Conservation (phyloP, 2,797 vertebrate genomes). For the Babyrousa celebensis region DNA sequence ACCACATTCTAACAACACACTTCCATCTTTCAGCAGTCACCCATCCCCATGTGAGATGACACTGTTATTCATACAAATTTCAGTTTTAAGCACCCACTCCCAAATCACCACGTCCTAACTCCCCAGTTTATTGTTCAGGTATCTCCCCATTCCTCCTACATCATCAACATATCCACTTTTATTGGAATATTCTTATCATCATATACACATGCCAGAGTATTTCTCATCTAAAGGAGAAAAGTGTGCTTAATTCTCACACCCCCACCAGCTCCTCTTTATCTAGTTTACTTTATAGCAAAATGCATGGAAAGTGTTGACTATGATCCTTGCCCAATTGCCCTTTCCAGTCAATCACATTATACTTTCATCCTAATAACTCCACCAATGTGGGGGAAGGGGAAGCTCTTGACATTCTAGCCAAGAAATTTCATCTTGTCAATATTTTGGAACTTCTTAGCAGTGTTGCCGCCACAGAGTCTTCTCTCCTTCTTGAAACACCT, state of each 20-base stretch:
- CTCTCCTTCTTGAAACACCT: neutral
- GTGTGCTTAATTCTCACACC: neutral
- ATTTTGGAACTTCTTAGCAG: neutral
- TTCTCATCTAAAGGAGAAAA: conserved; percentile 1
- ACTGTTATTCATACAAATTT: neutral
- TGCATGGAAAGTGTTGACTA: neutral
- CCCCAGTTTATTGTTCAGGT: neutral
- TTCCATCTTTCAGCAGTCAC: neutral
- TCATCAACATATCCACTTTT: neutral
- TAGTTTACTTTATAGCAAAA: neutral
- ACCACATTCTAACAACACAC: neutral
- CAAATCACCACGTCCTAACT: neutral
- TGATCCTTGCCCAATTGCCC: neutral
- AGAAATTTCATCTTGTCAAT: neutral
- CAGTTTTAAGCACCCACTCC: neutral
- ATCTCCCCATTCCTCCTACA: neutral
- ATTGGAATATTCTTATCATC: neutral
- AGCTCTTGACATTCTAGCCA: neutral
- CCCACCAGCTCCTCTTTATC: neutral
- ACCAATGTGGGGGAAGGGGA: no score
- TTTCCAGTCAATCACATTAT: neutral
- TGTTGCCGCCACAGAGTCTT: neutral
- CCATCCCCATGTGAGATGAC: neutral
- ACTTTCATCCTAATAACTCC: neutral
- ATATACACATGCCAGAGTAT: neutral